Base-by-base conservation (phyloP, 2,797 vertebrate species). In the Sebastes jordani region DNA sequence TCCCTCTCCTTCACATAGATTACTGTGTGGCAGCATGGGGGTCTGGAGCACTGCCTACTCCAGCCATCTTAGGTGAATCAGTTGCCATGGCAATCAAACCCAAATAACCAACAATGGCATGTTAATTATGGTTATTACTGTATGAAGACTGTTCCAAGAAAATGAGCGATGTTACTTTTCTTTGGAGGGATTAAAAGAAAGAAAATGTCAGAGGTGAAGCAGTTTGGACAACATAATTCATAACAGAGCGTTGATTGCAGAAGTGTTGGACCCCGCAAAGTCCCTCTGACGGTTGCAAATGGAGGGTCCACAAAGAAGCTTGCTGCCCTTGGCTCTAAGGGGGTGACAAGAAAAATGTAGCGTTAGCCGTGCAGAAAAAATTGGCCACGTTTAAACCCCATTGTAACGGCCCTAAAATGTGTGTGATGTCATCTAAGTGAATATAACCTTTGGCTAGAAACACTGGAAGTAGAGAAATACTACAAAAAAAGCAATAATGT, bases 121-220 rank as follows among this genome's bases (percentile, higher is more conserved):
- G 92, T 88, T 95, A 94, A 95, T 95, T 93, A 94, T 81, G 88
- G 93, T 95, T 93, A 95, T 95, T 95, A 95, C 86, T 78, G 87
- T 90, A 91, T 80, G 85, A 91, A 85, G 89, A 89, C 79, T 64
- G 90, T 89, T 94, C 86, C 84, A 88, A 90, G 92, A 88, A 91
- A 90, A 90, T 88, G 83, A 88, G 82, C 71, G 81, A 89, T 79
- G 88, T 63, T 88, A 59, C 84, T 89, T 88, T 88, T 84, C 90
- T 89, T 78, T 71, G 81, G 79, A 81, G 78, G 88, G 79, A 88
- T 88, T 86, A 90, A 90, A 93, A 93, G 84, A 85, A 87, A 82
- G 88, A 83, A 80, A 86, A 91, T 89, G 91, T 90, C 89, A 83
- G 86, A 90, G 90, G 89, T 88, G 89, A 90, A 69, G 85, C 78